phyloP scores from a whole-genome alignment of 1,140 invertebrate species.

The Himalopsyche phryganea region DNA sequence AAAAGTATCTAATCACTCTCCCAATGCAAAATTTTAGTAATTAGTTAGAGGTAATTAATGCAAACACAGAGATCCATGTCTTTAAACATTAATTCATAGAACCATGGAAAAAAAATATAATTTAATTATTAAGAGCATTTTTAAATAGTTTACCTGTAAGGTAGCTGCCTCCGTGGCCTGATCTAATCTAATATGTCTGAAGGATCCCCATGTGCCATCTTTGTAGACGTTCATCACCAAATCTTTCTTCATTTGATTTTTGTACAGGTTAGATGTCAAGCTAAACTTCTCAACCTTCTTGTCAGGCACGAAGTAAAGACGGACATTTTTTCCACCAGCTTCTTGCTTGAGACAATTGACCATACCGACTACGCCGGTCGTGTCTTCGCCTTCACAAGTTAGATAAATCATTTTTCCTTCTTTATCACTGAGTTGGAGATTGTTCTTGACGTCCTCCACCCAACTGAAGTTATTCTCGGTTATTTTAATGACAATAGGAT shows the following conservation, averaged over 20 bases:
- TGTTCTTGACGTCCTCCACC: conserved; percentile 77
- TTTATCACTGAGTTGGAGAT: conserved; percentile 58
- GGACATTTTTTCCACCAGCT: conserved; percentile 70
- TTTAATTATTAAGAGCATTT: too few species aligned
- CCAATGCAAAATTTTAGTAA: too few species aligned
- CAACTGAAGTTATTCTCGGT: conserved; percentile 71
- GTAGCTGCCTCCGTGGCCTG: conserved; percentile 55
- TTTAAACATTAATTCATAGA: too few species aligned
- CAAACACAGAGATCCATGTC: too few species aligned
- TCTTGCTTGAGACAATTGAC: conserved; percentile 86
- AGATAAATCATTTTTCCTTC: conserved; percentile 65
- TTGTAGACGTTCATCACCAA: conserved; percentile 80
- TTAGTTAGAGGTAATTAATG: too few species aligned
- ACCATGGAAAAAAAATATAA: too few species aligned
- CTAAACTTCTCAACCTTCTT: conserved; percentile 61
- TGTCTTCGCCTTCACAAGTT: conserved; percentile 63
- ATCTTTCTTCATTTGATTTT: conserved; percentile 68
- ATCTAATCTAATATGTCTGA: conserved; percentile 72
- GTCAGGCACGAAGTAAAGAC: conserved; percentile 69
- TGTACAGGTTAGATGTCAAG: conserved; percentile 55
- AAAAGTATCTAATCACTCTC: too few species aligned
- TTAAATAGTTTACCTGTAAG: conserved; percentile 45
- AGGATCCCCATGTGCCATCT: conserved; percentile 78
- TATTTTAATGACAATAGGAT: conserved; percentile 56
- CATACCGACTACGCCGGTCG: conserved; percentile 76